A percentile compares a stretch with the other conserved stretches of the same genome.
phyloP scores from a whole-genome alignment of 1,140 invertebrate species.

The Aradophagus sp. region DNA sequence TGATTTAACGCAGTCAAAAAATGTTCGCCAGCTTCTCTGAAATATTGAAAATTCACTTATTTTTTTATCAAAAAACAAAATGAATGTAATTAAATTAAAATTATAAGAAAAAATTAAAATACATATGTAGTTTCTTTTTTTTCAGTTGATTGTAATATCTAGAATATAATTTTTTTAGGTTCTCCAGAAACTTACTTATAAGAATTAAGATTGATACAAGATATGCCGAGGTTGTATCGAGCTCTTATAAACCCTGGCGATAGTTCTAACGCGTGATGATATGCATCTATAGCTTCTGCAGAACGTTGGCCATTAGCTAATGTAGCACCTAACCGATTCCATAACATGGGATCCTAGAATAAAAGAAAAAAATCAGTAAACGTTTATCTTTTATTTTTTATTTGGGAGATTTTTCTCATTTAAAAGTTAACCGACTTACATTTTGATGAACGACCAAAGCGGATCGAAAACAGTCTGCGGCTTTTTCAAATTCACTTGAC shows the following conservation, averaged over 20 bases:
- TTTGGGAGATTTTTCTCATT: background rate
- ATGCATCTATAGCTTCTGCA: slow-evolving; percentile 97
- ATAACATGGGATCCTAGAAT: slow-evolving; percentile 92
- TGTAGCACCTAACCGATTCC: slow-evolving; percentile 98
- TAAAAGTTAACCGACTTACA: slow-evolving; percentile 69
- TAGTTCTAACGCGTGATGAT: slow-evolving; percentile 91
- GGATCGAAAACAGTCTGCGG: slow-evolving; percentile 95
- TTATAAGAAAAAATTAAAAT: no score
- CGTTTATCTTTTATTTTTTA: no score
- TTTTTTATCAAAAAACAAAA: no score
- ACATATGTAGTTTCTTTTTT: no score
- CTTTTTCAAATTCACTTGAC: slow-evolving; percentile 95
- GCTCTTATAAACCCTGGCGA: slow-evolving; percentile 97
- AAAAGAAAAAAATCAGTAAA: background rate
- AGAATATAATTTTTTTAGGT: no score
- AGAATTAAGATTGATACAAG: slow-evolving; percentile 96
- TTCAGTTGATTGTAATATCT: no score
- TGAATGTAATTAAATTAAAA: no score
- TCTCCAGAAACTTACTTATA: slow-evolving; percentile 87
- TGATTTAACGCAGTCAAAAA: slow-evolving; percentile 94
- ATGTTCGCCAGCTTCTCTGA: slow-evolving; percentile 95
- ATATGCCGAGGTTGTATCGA: slow-evolving; percentile 97
- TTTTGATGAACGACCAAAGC: slow-evolving; percentile 89
- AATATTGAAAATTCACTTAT: no score
- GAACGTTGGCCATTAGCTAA: slow-evolving; percentile 95